Percentiles rank a stretch among this genome's conserved stretches.
These are phyloP conservation scores for Listronotus bonariensis DNA, from an alignment of 1,140 invertebrate species.

Conservation along the genomic window DNA sequence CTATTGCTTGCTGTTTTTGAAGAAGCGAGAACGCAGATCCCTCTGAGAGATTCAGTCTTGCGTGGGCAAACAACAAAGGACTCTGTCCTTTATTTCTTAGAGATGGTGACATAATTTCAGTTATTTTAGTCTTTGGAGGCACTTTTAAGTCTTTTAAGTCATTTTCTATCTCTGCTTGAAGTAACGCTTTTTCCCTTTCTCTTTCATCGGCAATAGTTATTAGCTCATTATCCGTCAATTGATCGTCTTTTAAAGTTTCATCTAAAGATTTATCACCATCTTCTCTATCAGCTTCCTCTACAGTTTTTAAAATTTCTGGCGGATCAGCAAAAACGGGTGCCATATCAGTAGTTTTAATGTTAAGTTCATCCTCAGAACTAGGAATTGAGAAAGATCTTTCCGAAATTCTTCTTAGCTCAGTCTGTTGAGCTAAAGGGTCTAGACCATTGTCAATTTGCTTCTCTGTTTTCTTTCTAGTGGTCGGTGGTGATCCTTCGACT, in stretches of 20 bases:
- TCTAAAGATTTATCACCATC: conserved; percentile 50
- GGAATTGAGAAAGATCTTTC: conserved; percentile 72
- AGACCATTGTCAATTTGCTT: conserved; percentile 62
- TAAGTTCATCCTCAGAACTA: conserved; percentile 68
- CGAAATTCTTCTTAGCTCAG: conserved; percentile 67
- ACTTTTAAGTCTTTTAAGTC: conserved; percentile 52
- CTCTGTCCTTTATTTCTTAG: conserved; percentile 70
- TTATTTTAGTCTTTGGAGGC: conserved; percentile 53
- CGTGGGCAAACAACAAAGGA: conserved; percentile 76
- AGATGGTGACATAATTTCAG: conserved; percentile 60
- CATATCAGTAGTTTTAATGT: conserved; percentile 50
- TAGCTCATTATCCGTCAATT: conserved; percentile 62
- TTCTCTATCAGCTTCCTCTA: conserved; percentile 49
- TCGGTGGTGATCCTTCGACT: conserved; percentile 71
- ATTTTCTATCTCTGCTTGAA: conserved; percentile 52
- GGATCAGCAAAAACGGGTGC: conserved; percentile 52
- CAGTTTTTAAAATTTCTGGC: conserved; percentile 40
- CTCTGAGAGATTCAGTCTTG: conserved; percentile 77
- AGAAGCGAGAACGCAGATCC: conserved; percentile 74
- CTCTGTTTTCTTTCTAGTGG: conserved; percentile 64
- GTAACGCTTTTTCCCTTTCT: conserved; percentile 49
- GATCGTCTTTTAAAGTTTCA: conserved; percentile 57
- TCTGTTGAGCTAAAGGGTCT: conserved; percentile 63
- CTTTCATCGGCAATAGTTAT: conserved; percentile 49
- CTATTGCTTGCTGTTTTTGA: conserved; percentile 72